phyloP scores from a whole-genome alignment of 2,113 vertebrate species.

The Pygoscelis antarcticus region DNA sequence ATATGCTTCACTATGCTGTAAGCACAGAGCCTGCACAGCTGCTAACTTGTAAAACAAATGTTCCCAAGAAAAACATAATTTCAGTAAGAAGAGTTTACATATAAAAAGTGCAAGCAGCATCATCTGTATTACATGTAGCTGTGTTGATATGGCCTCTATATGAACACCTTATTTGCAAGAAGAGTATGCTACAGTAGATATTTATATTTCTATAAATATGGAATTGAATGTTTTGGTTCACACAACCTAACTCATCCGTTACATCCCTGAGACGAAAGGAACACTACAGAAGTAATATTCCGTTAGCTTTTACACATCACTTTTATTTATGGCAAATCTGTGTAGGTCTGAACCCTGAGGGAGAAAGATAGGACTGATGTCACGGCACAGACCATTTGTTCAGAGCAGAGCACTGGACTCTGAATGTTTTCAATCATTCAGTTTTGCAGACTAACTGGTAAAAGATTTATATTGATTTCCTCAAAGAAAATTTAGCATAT shows the following conservation, averaged over 20 bases:
- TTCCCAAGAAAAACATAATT: not conserved
- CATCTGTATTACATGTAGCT: not conserved
- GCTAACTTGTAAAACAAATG: not conserved
- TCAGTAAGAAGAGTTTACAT: not conserved
- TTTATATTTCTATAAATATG: not conserved
- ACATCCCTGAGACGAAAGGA: not conserved
- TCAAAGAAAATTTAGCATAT: not conserved
- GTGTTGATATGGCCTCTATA: not conserved
- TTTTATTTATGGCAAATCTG: not conserved
- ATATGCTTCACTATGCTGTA: not conserved
- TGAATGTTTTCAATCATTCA: not conserved
- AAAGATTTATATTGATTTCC: not conserved
- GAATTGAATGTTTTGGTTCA: not conserved
- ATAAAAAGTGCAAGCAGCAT: not conserved
- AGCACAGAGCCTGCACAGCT: not conserved
- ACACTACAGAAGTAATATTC: not conserved
- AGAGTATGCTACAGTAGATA: not conserved
- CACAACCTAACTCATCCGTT: not conserved
- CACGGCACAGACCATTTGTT: not conserved
- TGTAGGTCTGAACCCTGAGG: not conserved
- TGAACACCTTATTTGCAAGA: not conserved
- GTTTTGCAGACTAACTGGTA: not conserved
- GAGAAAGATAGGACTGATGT: not conserved
- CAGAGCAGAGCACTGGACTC: not conserved
- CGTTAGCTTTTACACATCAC: not conserved